A percentile compares a stretch with the other conserved stretches of the same genome.
phyloP scores from a whole-genome alignment of 2,113 vertebrate species.

The human (Homo sapiens) region DNA sequence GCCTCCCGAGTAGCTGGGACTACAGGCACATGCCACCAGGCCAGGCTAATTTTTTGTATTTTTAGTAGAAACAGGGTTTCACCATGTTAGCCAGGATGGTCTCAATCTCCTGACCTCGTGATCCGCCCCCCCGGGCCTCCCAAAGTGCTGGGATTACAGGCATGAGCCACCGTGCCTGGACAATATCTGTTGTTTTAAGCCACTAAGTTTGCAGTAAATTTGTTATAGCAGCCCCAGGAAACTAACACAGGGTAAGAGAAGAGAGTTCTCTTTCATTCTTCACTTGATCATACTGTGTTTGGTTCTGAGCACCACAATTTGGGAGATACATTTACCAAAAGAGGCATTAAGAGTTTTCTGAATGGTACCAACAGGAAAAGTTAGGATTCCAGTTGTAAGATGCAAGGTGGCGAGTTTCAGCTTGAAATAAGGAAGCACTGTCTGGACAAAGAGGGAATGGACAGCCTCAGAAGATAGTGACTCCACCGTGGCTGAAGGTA shows the following conservation, averaged over 20 bases:
- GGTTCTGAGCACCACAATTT: neutral
- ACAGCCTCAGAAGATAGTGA: neutral
- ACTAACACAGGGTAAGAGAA: neutral
- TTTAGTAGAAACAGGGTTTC: too few relatives aligned
- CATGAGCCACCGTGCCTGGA: rapidly evolving
- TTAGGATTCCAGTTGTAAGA: neutral
- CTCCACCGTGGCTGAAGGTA: rapidly evolving
- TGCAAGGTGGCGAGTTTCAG: neutral
- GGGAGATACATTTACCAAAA: neutral
- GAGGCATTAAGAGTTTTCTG: neutral
- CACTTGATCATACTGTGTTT: neutral
- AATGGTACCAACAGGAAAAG: neutral
- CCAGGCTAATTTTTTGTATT: too few relatives aligned
- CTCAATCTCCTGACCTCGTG: too few relatives aligned
- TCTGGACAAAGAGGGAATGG: neutral
- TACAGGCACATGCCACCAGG: too few relatives aligned
- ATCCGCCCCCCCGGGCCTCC: too few relatives aligned
- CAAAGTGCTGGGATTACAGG: too few relatives aligned
- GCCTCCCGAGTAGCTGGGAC: too few relatives aligned
- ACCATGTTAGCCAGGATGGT: too few relatives aligned
- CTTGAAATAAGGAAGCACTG: neutral
- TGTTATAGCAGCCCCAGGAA: neutral
- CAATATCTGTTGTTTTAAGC: neutral
- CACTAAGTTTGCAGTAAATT: neutral
- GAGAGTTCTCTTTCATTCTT: neutral